A percentile compares a stretch with the other conserved stretches of the same genome.
Conservation (phyloP, 2,113 vertebrate genomes). For the Gila orcuttii region DNA sequence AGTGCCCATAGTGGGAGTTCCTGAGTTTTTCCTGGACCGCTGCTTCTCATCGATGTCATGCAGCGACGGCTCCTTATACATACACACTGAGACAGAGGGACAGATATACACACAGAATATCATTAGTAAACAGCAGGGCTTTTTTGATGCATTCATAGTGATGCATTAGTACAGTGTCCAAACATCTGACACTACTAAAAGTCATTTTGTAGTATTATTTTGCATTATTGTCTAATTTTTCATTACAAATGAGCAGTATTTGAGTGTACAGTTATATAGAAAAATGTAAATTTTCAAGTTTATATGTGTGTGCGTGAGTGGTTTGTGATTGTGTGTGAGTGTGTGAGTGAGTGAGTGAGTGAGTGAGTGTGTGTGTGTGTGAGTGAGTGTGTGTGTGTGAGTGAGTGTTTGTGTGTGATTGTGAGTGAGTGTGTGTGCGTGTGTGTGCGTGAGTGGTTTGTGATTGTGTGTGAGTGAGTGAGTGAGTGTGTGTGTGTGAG, state of each 20-base stretch:
- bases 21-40: slow-evolving; percentile 89
- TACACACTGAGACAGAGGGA: slow-evolving; percentile 83
- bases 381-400: background rate
- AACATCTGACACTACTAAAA: background rate
- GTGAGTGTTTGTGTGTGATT: background rate
- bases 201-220: background rate
- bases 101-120: slow-evolving; percentile 16
- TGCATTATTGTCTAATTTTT: background rate
- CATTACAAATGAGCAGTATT: background rate
- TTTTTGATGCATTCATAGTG: background rate
- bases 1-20: slow-evolving; percentile 92
- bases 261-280: background rate
- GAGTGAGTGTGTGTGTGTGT: background rate
- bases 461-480: background rate
- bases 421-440: no score
- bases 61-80: slow-evolving; percentile 98
- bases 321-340: no score
- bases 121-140: background rate
- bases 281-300: background rate
- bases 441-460: background rate
- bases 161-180: background rate
- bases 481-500: background rate
- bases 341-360: no score
- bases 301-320: no score
- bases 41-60: slow-evolving; percentile 97